Evolutionary conservation across 2,888 invertebrate species (phyloP), one percentile per base, ranked within the genome.

Genomic region (Eupithecia tripunctaria): DNA sequence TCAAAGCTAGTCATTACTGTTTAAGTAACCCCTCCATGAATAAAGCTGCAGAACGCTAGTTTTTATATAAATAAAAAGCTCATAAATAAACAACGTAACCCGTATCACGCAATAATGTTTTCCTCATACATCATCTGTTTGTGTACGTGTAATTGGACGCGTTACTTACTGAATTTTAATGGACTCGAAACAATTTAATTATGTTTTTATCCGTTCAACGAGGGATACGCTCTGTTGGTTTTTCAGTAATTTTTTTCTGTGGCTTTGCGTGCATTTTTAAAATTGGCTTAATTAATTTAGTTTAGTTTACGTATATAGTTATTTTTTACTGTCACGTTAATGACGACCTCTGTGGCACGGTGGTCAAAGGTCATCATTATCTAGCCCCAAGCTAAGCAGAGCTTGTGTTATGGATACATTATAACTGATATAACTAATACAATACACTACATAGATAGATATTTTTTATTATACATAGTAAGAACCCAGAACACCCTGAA

Each of bases 111-210:
- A 72, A 64, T 68, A n/a, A 25, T 25, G 43, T 72, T 63, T 56
- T 15, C 41, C 51, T 70, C 70, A 7, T 65, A 41, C 41, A 68
- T 51, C n/a, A 64, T 56, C 29, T 71, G 70, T 71, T 66, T 74
- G 68, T 59, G 47, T 62, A 10, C 70, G 51, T 62, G 59, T 68
- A 74, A 74, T 74, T 74, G 74, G 68, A 56, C 29, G 59, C 47
- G 68, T 68, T 64, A 60, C 65, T 60, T 63, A 60, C 63, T 68
- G 74, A 68, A 74, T 74, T 59, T 71, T 60, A 71, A 68, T 74
- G 65, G 63, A 43, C 41, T 21, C 63, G 38, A 41, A 60, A 69
- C 43, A 62, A 60, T 38, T 60, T 67, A 68, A 72, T 71, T 56
- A 72, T 62, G 66, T 66, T 69, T 68, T 60, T 18, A 60, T 59